Conservation (phyloP, 1,140 invertebrate species). For the Goniozus legneri region DNA sequence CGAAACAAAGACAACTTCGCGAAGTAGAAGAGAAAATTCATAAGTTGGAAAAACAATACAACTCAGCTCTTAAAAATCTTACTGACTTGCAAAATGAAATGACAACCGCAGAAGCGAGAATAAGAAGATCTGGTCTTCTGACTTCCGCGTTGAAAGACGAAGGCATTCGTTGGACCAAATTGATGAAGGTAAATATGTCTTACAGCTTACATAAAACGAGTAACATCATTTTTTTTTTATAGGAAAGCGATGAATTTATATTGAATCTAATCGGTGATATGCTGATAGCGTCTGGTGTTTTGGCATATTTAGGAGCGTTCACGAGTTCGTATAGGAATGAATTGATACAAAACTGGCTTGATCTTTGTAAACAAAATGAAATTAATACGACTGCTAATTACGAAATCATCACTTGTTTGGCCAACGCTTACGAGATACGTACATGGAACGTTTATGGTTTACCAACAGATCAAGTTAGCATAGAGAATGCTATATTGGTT, state of each 20-base stretch:
- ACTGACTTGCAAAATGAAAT: conserved; percentile 63
- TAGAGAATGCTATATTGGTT: conserved; percentile 84
- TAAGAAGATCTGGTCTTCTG: conserved; percentile 76
- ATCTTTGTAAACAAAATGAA: conserved; percentile 57
- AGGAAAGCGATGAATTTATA: conserved; percentile 56
- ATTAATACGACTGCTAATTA: conserved; percentile 69
- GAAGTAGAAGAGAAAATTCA: conserved; percentile 68
- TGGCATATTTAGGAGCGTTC: conserved; percentile 87
- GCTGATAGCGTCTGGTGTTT: conserved; percentile 76
- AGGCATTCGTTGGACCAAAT: conserved; percentile 75
- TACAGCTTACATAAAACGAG: conserved; percentile 2
- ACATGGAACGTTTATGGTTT: conserved; percentile 81
- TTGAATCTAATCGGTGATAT: conserved; percentile 75
- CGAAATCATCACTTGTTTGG: conserved; percentile 70
- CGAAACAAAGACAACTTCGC: conserved; percentile 78
- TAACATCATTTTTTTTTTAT: conserved; percentile 5
- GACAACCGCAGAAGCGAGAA: conserved; percentile 69
- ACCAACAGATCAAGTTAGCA: conserved; percentile 78
- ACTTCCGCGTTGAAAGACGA: conserved; percentile 83
- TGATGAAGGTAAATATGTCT: conserved; percentile 65
- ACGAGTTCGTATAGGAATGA: conserved; percentile 70
- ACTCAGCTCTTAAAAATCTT: conserved; percentile 59
- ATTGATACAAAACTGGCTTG: conserved; percentile 67
- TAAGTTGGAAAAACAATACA: conserved; percentile 66
- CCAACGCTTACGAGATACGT: conserved; percentile 79